Evolutionary conservation across 2,888 invertebrate genomes (phyloP).

Genomic region (Noctua janthina): DNA sequence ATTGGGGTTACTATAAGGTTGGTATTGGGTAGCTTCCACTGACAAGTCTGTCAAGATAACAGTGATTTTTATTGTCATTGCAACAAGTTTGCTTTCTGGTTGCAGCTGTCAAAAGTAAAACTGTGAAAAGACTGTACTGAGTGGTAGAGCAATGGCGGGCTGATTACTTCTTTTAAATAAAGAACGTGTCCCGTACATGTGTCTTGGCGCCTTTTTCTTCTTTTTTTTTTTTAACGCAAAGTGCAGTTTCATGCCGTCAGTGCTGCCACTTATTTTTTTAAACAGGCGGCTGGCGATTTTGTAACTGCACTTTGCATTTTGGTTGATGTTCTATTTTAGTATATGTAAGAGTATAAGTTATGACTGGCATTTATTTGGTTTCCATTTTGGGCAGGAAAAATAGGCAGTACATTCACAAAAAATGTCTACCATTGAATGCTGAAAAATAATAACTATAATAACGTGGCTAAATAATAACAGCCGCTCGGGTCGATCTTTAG

Average conservation of each 20-base stretch:
- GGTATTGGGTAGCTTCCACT: neutral
- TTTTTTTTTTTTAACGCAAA: constrained; percentile 42
- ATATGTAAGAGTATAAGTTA: neutral
- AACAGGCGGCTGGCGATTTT: constrained; percentile 9
- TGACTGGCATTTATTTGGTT: neutral
- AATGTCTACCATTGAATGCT: neutral
- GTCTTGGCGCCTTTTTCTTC: constrained; percentile 40
- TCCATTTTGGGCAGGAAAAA: neutral
- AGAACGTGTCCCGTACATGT: constrained; percentile 44
- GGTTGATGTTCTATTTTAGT: constrained; percentile 6
- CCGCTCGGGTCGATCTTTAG: too few species aligned
- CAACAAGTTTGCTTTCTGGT: neutral
- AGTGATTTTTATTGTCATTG: neutral
- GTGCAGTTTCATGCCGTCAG: constrained; percentile 47
- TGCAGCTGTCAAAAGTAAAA: neutral
- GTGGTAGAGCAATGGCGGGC: constrained; percentile 43
- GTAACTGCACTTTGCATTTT: constrained; percentile 21
- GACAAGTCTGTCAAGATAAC: neutral
- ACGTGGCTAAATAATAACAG: too few species aligned
- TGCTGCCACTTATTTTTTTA: constrained; percentile 42
- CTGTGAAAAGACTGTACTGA: constrained; percentile 12
- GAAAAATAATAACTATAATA: too few species aligned
- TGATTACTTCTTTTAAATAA: constrained; percentile 61
- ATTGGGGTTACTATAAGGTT: neutral
- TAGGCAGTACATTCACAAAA: neutral